Conservation (phyloP, 2,888 invertebrate genomes). For the Melieria omissa region DNA sequence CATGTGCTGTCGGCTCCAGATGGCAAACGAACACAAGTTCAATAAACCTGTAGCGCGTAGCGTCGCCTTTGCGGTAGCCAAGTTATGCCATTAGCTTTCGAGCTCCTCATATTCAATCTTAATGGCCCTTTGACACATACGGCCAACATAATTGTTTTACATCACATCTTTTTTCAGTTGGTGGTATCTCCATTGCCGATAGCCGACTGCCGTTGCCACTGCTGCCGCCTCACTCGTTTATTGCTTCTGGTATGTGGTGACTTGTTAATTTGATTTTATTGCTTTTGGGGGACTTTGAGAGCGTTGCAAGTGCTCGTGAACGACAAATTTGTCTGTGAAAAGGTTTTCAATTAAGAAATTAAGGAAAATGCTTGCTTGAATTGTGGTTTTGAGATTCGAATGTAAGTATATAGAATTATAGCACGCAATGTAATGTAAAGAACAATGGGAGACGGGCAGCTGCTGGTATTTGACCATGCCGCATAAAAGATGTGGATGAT, state of each 20-base stretch:
- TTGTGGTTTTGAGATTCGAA: slow-evolving; percentile 3
- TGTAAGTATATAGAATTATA: too few relatives aligned
- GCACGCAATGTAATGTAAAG: too few relatives aligned
- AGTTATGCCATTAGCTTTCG: slow-evolving; percentile 3
- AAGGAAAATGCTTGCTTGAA: slow-evolving; percentile 14
- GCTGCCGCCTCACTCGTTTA: too few relatives aligned
- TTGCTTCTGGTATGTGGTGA: slow-evolving; percentile 18
- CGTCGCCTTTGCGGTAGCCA: slow-evolving; percentile 9
- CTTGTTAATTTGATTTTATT: slow-evolving; percentile 33
- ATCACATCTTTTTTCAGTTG: background rate
- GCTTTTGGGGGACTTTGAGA: slow-evolving; percentile 1
- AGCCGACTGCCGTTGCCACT: too few relatives aligned
- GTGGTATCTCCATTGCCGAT: background rate
- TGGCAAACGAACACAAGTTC: slow-evolving; percentile 14
- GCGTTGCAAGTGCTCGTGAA: slow-evolving; percentile 10
- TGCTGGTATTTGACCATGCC: too few relatives aligned
- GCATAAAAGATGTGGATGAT: too few relatives aligned
- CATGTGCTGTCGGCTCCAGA: slow-evolving; percentile 1
- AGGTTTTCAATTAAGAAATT: slow-evolving; percentile 29
- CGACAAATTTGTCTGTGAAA: slow-evolving; percentile 26
- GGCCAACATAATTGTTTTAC: background rate
- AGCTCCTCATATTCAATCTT: background rate
- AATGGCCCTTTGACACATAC: slow-evolving; percentile 6
- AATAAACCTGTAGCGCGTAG: slow-evolving; percentile 16
- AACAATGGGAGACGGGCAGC: too few relatives aligned